Percentiles rank a stretch among this genome's conserved stretches.
phyloP scores from a whole-genome alignment of 2,888 invertebrate species.

The Eilema depressum region DNA sequence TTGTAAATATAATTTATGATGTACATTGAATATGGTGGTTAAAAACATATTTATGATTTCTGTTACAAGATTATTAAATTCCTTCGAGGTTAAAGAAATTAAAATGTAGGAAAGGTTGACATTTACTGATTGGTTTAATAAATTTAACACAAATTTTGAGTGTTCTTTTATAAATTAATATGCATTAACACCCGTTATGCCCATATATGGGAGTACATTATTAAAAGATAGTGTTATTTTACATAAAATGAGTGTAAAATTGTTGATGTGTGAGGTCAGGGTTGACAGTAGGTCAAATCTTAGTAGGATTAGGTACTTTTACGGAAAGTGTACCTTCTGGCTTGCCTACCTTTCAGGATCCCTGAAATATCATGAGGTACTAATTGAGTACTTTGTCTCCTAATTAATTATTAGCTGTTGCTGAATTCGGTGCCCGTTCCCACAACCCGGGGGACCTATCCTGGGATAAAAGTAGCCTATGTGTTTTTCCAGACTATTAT shows the following conservation, averaged over 20 bases:
- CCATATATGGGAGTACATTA: conserved; percentile 1
- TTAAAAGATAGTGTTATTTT: background rate
- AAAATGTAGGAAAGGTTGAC: conserved; percentile 5
- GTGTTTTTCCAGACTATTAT: no score
- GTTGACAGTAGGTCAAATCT: background rate
- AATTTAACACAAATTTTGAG: conserved; percentile 7
- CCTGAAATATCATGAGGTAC: no score
- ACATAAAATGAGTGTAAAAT: background rate
- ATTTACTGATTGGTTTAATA: conserved; percentile 9
- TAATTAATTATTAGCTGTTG: no score
- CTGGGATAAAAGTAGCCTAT: no score
- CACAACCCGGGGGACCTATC: no score
- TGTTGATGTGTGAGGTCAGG: background rate
- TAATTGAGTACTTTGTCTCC: no score
- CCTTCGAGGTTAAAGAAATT: conserved; percentile 6
- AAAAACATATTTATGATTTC: conserved; percentile 17
- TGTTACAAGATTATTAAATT: conserved; percentile 25
- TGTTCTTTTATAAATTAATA: conserved; percentile 14
- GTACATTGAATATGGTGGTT: conserved; percentile 6
- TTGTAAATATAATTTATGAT: conserved; percentile 22
- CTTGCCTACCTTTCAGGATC: background rate
- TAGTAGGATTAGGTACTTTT: background rate
- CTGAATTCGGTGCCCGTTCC: no score
- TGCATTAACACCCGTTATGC: conserved; percentile 2
- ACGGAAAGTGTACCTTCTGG: background rate